These are phyloP conservation scores for Fopius arisanus DNA, from an alignment of 1,140 invertebrate species.

Conservation along the genomic window DNA sequence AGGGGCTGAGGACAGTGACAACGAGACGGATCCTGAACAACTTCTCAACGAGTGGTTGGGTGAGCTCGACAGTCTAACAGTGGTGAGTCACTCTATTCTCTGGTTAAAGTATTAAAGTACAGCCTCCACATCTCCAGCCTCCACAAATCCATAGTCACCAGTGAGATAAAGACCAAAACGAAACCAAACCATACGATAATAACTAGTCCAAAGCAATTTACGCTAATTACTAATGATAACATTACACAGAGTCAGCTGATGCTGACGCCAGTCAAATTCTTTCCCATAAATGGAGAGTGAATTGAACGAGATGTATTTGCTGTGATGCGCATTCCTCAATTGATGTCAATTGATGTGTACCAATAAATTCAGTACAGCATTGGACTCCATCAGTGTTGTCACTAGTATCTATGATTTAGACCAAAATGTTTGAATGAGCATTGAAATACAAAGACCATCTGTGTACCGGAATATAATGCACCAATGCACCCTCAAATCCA, in stretches of 20 bases:
- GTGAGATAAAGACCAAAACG: not conserved
- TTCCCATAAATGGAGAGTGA: not conserved
- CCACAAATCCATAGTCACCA: not conserved
- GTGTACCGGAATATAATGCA: not conserved
- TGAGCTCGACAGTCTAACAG: constrained; percentile 71
- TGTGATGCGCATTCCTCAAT: constrained; percentile 43
- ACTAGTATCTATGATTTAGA: not conserved
- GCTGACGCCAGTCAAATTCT: not conserved
- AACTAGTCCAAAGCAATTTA: not conserved
- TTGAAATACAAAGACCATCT: not conserved
- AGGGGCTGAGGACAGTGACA: constrained; percentile 64
- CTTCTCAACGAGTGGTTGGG: constrained; percentile 73
- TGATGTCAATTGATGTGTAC: constrained; percentile 53
- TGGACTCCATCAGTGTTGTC: not conserved
- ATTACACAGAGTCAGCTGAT: not conserved
- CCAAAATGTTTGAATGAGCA: not conserved
- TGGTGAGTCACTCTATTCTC: constrained; percentile 64
- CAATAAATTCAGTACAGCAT: not conserved
- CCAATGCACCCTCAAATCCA: not conserved
- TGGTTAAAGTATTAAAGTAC: not conserved
- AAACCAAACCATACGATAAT: not conserved
- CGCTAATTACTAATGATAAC: not conserved
- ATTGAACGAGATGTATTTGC: constrained; percentile 6
- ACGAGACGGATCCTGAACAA: constrained; percentile 69
- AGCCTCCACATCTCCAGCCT: not conserved